Conservation (phyloP, 2,888 invertebrate species). For the Acronicta alni region DNA sequence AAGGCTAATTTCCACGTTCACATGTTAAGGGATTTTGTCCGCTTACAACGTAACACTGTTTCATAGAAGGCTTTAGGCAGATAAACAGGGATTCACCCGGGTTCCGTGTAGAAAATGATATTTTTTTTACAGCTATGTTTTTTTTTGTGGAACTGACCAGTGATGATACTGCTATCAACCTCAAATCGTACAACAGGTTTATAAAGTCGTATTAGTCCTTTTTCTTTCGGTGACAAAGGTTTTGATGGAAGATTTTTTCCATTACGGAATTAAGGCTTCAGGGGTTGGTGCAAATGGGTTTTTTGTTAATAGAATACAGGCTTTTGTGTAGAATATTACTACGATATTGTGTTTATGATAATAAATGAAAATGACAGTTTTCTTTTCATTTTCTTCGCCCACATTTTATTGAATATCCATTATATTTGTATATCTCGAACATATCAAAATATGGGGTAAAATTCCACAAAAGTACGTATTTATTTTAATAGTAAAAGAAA, state of each 20-base stretch:
- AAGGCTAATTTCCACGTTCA: slow-evolving; percentile 26
- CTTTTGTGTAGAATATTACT: not conserved
- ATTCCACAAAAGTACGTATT: too few species aligned
- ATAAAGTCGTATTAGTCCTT: slow-evolving; percentile 11
- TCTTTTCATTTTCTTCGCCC: not conserved
- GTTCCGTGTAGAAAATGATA: slow-evolving; percentile 57
- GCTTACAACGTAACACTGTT: slow-evolving; percentile 66
- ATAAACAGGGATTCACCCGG: slow-evolving; percentile 64
- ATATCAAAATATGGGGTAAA: too few species aligned
- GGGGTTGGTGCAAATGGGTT: slow-evolving; percentile 12
- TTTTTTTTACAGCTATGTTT: slow-evolving; percentile 54
- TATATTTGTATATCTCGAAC: too few species aligned
- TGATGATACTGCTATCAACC: slow-evolving; percentile 31
- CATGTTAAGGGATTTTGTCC: slow-evolving; percentile 56
- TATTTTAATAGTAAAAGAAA: too few species aligned
- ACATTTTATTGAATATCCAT: not conserved
- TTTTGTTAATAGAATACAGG: slow-evolving; percentile 23
- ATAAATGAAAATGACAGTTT: not conserved
- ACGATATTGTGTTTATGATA: not conserved
- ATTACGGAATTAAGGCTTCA: slow-evolving; percentile 20
- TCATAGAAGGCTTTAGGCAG: slow-evolving; percentile 65
- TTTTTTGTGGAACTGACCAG: slow-evolving; percentile 46
- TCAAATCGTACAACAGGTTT: slow-evolving; percentile 28
- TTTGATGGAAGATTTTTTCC: slow-evolving; percentile 23
- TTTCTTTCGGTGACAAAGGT: slow-evolving; percentile 5